Evolutionary conservation across 1,140 invertebrate species (phyloP), one percentile per base, ranked within the genome.

Genomic region (Diorhabda sublineata): DNA sequence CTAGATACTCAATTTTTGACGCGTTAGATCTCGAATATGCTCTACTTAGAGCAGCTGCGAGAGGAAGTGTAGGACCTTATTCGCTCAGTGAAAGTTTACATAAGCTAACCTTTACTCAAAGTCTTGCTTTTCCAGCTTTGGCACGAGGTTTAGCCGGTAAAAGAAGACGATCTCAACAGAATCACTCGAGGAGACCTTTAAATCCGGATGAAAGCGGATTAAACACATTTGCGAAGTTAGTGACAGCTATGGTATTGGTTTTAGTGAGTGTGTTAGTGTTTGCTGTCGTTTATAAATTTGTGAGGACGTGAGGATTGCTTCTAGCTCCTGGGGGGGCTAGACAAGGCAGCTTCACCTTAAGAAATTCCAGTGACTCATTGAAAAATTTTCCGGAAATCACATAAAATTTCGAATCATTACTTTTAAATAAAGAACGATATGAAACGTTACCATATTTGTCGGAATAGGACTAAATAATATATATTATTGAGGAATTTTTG

Each of bases 31-130:
- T 90, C 68, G 89, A 91, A 73, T 91, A 90, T 78, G 88, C 88
- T 0, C 78, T 90, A 3, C 76, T 90, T 41, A 82, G 89, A 47
- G 89, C 89, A 1, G 88, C 88, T 2, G 88, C 89, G 0, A 81
- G 89, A 5, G 89, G 89, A 11, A 90, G 88, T 6, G 88, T 91
- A 6, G 89, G 89, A 7, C 89, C 89, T 1, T 90, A 90, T 75
- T 90, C 88, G 6, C 76, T 91, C 2, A 90, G 88, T 57, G 89
- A 90, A 76, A 90, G 89, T 56, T 79, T 91, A 58, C 89, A 91
- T 78, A 91, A 91, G 79, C 81, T 92, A 70, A 91, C 90, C 9
- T 91, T 92, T 75, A 91, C 90, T 0, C 89, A 91, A 81, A 90
- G 88, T 70, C 75, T 91, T 64, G 90, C 90, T 2, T 91, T 91